Percentiles rank a stretch among this genome's conserved stretches.
phyloP scores from a whole-genome alignment of 2,113 vertebrate species.

The Pipa parva region DNA sequence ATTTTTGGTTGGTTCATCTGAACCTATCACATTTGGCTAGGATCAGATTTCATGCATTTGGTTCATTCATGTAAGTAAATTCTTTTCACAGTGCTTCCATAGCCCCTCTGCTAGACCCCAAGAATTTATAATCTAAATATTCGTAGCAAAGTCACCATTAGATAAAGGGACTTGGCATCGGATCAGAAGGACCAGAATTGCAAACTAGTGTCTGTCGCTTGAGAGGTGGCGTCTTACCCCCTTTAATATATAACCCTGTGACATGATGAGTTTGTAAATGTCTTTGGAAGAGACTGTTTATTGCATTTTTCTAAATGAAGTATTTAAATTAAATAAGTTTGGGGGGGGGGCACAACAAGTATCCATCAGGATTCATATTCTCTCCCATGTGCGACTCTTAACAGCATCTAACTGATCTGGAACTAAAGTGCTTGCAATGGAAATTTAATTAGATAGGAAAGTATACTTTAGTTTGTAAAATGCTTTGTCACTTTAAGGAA shows the following conservation, averaged over 20 bases:
- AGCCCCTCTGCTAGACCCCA: not conserved
- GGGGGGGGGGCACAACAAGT: no score
- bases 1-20: not conserved
- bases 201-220: not conserved
- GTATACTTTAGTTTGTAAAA: no score
- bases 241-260: not conserved
- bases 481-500: no score
- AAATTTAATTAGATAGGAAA: no score
- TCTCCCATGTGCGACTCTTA: no score
- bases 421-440: no score
- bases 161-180: not conserved
- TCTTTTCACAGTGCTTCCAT: not conserved
- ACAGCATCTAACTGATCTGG: no score
- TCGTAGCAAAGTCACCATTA: not conserved
- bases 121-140: conserved; percentile 10
- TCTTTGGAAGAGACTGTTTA: not conserved
- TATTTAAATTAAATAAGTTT: no score
- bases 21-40: not conserved
- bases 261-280: conserved; percentile 14
- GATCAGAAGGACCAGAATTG: not conserved
- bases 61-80: not conserved
- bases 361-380: no score
- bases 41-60: not conserved
- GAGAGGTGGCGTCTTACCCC: not conserved
- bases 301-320: not conserved